Evolutionary conservation across 2,888 invertebrate species (phyloP).

Genomic region (Ceriagrion tenellum): DNA sequence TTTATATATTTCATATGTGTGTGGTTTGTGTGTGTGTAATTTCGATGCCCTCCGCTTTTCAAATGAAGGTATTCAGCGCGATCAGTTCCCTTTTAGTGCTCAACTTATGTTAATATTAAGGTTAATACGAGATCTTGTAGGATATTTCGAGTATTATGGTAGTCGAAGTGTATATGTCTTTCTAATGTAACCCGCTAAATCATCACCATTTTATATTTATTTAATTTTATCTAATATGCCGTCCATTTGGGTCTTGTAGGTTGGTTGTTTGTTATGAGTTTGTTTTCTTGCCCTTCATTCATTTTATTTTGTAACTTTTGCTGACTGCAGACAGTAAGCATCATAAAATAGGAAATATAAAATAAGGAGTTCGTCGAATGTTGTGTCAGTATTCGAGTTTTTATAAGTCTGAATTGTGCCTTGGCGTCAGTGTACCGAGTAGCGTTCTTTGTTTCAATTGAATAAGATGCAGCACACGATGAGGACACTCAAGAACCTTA

Average conservation of each 20-base stretch:
- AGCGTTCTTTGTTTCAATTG: neutral
- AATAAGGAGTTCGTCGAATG: neutral
- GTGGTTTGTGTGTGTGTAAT: neutral
- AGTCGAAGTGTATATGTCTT: neutral
- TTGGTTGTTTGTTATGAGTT: conserved; percentile 1
- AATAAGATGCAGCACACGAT: conserved; percentile 31
- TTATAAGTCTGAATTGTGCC: neutral
- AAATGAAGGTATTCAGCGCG: conserved; percentile 21
- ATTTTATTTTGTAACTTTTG: neutral
- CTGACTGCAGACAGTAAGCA: neutral
- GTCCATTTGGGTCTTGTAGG: neutral
- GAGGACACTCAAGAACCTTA: neutral
- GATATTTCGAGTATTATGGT: neutral
- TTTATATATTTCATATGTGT: neutral
- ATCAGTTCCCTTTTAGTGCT: neutral
- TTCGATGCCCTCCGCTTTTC: conserved; percentile 16
- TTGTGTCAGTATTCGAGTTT: neutral
- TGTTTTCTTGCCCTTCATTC: neutral
- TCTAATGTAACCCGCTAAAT: neutral
- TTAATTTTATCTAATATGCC: neutral
- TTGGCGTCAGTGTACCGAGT: neutral
- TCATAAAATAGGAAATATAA: neutral
- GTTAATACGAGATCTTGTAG: neutral
- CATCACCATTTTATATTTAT: conserved; percentile 20
- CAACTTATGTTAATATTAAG: neutral